Percentiles rank a stretch among this genome's conserved stretches.
Evolutionary conservation across 1,140 invertebrate species (phyloP).

Genomic region (Brachionus koreanus): DNA sequence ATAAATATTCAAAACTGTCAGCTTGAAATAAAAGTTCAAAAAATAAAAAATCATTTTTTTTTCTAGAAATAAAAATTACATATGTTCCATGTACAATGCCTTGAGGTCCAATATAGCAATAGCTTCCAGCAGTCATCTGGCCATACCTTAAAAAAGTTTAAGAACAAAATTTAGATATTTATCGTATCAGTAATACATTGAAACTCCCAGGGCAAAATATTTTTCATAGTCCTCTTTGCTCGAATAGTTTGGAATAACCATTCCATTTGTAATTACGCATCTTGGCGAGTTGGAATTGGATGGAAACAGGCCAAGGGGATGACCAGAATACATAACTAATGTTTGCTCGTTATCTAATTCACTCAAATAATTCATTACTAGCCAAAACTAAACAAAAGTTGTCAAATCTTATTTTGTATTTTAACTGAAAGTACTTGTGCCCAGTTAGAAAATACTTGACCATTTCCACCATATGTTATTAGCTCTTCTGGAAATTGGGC

Average conservation of each 20-base stretch:
- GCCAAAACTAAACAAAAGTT: constrained; percentile 62
- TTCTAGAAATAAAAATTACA: constrained; percentile 53
- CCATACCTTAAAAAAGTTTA: constrained; percentile 57
- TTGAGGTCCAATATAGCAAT: constrained; percentile 70
- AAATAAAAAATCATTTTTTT: neutral
- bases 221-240: constrained; percentile 61
- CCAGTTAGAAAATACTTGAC: constrained; percentile 71
- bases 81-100: constrained; percentile 71
- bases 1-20: constrained; percentile 68
- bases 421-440: constrained; percentile 61
- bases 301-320: constrained; percentile 68
- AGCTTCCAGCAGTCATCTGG: constrained; percentile 67
- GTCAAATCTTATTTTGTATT: neutral
- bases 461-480: constrained; percentile 69
- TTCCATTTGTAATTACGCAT: constrained; percentile 69
- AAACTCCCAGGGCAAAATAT: constrained; percentile 67
- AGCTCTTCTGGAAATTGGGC: constrained; percentile 64
- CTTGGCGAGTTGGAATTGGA: constrained; percentile 61
- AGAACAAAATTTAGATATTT: neutral
- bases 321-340: constrained; percentile 67
- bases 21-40: constrained; percentile 48
- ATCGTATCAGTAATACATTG: constrained; percentile 60
- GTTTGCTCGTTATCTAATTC: constrained; percentile 66
- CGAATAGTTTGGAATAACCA: constrained; percentile 70
- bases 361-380: constrained; percentile 65